Conservation (phyloP, 2,797 vertebrate species). For the Oryzias dopingdopingensis region DNA sequence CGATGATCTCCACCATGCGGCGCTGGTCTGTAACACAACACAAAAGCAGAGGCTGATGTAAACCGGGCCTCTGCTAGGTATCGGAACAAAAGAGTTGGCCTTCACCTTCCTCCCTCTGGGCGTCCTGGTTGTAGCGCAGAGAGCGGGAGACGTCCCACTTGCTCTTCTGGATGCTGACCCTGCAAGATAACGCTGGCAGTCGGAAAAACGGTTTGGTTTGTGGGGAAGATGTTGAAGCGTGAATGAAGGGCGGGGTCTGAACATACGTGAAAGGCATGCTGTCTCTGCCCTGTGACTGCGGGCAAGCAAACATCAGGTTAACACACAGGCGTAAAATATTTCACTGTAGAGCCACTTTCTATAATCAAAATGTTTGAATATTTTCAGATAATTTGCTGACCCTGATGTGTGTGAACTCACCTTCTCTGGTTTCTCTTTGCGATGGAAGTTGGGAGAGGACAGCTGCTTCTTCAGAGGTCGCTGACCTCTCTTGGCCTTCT, state of each 20-base stretch:
- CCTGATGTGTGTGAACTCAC: slow-evolving; percentile 56
- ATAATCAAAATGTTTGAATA: too few species aligned
- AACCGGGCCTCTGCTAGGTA: background rate
- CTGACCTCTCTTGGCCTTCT: slow-evolving; percentile 84
- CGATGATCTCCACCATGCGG: slow-evolving; percentile 93
- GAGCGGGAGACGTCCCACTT: slow-evolving; percentile 96
- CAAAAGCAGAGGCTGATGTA: background rate
- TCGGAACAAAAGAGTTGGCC: too few species aligned
- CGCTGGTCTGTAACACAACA: slow-evolving; percentile 84
- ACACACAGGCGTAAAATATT: background rate
- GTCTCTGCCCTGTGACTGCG: slow-evolving; percentile 83
- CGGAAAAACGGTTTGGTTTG: background rate
- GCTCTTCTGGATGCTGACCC: slow-evolving; percentile 91
- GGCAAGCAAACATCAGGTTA: slow-evolving; percentile 25
- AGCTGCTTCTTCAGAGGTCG: slow-evolving; percentile 87
- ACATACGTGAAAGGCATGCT: slow-evolving; percentile 91
- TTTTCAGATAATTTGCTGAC: too few species aligned
- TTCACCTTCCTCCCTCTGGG: slow-evolving; percentile 95
- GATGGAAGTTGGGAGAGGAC: slow-evolving; percentile 88
- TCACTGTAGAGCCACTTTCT: too few species aligned
- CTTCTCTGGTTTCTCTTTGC: slow-evolving; percentile 89
- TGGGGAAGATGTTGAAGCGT: background rate
- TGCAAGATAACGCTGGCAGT: slow-evolving; percentile 55
- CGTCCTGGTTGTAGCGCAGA: slow-evolving; percentile 94
- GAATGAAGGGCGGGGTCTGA: background rate